Percentiles rank a stretch among this genome's conserved stretches.
These are phyloP conservation scores for Varanus salvator DNA, from an alignment of 2,113 vertebrate genomes.

Conservation along the genomic window DNA sequence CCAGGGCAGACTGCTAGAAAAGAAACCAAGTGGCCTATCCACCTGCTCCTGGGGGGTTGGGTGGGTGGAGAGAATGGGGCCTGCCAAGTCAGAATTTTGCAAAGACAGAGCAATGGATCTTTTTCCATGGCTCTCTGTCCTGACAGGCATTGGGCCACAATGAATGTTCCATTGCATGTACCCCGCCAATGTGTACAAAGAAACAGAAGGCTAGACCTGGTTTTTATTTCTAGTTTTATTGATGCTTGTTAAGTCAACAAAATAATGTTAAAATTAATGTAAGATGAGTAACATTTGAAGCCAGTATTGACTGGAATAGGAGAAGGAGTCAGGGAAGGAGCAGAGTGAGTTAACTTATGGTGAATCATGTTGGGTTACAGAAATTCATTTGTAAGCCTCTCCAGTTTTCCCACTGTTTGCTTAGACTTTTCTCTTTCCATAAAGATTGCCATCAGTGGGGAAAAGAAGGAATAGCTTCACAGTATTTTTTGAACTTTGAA, in stretches of 20 bases:
- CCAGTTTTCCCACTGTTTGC: too few relatives aligned
- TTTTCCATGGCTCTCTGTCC: neutral
- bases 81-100: neutral
- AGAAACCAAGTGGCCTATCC: neutral
- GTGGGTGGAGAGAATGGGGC: too few relatives aligned
- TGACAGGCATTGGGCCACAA: too few relatives aligned
- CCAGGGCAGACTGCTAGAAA: neutral
- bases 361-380: neutral
- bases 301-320: neutral
- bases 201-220: neutral
- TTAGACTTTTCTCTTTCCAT: too few relatives aligned
- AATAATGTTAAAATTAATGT: neutral
- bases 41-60: neutral
- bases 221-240: neutral
- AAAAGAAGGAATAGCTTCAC: too few relatives aligned
- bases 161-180: neutral
- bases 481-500: too few relatives aligned
- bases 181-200: neutral
- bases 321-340: neutral
- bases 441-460: too few relatives aligned
- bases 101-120: neutral
- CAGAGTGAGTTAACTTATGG: neutral
- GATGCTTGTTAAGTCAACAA: neutral
- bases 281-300: neutral
- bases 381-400: too few relatives aligned